A percentile compares a stretch with the other conserved stretches of the same genome.
These are phyloP conservation scores for Salvelinus alpinus DNA, from an alignment of 2,113 vertebrate species.

Conservation along the genomic window DNA sequence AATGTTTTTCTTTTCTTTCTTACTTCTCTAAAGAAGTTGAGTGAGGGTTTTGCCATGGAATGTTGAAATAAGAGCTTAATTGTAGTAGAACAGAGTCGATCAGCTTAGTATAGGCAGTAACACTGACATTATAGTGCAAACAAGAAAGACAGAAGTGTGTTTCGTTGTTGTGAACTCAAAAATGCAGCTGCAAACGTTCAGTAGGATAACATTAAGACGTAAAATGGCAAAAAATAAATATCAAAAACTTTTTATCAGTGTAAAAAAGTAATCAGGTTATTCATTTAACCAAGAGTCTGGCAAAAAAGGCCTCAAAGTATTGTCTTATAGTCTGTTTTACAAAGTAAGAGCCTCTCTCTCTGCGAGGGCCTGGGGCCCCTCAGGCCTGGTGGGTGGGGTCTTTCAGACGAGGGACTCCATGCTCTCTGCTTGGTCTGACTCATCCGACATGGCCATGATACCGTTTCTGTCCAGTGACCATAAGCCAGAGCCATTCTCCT, in stretches of 20 bases:
- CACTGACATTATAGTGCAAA: slow-evolving; percentile 95
- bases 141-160: slow-evolving; percentile 83
- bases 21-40: slow-evolving; percentile 34
- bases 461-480: slow-evolving; percentile 85
- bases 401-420: slow-evolving; percentile 91
- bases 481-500: slow-evolving; percentile 81
- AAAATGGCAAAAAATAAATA: slow-evolving; percentile 99
- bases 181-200: slow-evolving; percentile 92
- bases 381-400: slow-evolving; percentile 24
- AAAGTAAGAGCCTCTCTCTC: slow-evolving; percentile 81
- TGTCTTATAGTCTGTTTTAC: slow-evolving; percentile 87
- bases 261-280: slow-evolving; percentile 99
- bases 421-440: slow-evolving; percentile 89
- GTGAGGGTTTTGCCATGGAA: slow-evolving; percentile 43
- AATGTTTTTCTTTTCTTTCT: slow-evolving; percentile 24
- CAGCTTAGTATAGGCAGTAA: slow-evolving; percentile 91
- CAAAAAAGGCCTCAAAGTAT: slow-evolving; percentile 99
- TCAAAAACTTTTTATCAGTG: slow-evolving; percentile 99
- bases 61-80: slow-evolving; percentile 67
- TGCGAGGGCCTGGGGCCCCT: slow-evolving; percentile 18
- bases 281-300: slow-evolving; percentile 97
- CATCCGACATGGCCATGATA: slow-evolving; percentile 82
- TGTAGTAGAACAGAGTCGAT: slow-evolving; percentile 64
- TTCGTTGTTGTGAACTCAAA: slow-evolving; percentile 81
- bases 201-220: slow-evolving; percentile 98